Evolutionary conservation across 2,113 vertebrate genomes (phyloP), one percentile per base, ranked within the genome.

Genomic region (Camelus dromedarius): DNA sequence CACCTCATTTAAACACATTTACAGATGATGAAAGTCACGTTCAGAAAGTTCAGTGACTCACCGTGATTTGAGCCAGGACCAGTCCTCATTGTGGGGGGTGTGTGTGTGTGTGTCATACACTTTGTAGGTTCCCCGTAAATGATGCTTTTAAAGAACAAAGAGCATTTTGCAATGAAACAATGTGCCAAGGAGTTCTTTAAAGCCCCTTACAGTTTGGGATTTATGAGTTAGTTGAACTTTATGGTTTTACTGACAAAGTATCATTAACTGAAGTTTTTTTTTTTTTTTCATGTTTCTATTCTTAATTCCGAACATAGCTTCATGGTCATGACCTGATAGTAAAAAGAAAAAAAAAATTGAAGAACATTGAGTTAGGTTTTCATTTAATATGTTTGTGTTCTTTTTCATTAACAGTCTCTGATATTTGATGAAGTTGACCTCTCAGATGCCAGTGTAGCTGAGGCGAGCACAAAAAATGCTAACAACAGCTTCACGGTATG

Each of bases 401-500:
- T 98, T 98, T 98, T 97, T 93, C 60, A 50, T 97, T 96, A 79
- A 95, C 99, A 99, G 99, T 99, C 99, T 96, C 99, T 99, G 97
- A 99, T 99, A 98, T 99, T 99, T 98, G 99, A 99, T 97, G 99
- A 99, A 98, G 99, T 99, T 97, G 99, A 99, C 98, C 99, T 99
- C 91, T 99, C 99, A 30, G 99, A 99, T 98, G 99, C 99, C 98
- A 99, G 99, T 0, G 99, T 99, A 76, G 99, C 99, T 64, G 99
- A 99, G 98, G 99, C 99, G 26, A 99, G 99, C 98, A 99, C 99
- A 95, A 99, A 99, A 99, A 99, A 99, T 98, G 99, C 99, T 97
- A 99, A 99, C 99, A 99, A 99, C 99, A 99, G 99, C 98, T 99
- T 99, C 98, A 99, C 99, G 98, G 99, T 99, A 99, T 98, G 99